Evolutionary conservation across 1,140 invertebrate genomes (phyloP).

Genomic region (Hypothenemus hampei): DNA sequence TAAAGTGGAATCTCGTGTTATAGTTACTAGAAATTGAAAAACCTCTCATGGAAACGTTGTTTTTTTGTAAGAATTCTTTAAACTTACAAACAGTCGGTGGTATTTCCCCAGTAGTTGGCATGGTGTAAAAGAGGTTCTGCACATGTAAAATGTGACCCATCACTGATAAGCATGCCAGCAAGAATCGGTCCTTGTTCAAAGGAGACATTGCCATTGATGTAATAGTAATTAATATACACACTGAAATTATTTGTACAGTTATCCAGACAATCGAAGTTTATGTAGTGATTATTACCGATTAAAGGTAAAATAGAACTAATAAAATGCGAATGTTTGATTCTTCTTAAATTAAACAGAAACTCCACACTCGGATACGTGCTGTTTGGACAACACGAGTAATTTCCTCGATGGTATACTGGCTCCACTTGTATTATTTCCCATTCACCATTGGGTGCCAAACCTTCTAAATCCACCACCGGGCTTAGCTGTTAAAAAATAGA

Average conservation of each 20-base stretch:
- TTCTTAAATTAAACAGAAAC: slow-evolving; percentile 45
- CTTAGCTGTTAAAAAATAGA: slow-evolving; percentile 13
- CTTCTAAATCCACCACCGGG: slow-evolving; percentile 35
- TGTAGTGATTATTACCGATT: slow-evolving; percentile 43
- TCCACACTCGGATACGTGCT: slow-evolving; percentile 48
- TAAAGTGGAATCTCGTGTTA: slow-evolving; percentile 37
- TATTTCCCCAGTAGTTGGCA: slow-evolving; percentile 45
- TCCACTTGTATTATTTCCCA: slow-evolving; percentile 43
- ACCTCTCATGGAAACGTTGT: not conserved
- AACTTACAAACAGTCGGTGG: slow-evolving; percentile 34
- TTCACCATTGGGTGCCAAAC: slow-evolving; percentile 38
- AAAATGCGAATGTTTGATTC: slow-evolving; percentile 43
- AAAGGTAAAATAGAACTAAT: slow-evolving; percentile 47
- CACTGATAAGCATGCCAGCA: slow-evolving; percentile 47
- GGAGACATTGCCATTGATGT: slow-evolving; percentile 48
- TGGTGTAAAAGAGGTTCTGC: slow-evolving; percentile 44
- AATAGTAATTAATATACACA: slow-evolving; percentile 47
- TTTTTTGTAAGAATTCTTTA: not conserved
- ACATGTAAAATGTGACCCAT: slow-evolving; percentile 48
- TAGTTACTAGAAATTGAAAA: slow-evolving; percentile 35
- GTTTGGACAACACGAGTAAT: slow-evolving; percentile 46
- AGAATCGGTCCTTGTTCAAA: slow-evolving; percentile 44
- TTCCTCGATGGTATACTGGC: slow-evolving; percentile 36
- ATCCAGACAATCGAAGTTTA: too few species aligned
- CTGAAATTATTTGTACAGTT: slow-evolving; percentile 44